A percentile compares a stretch with the other conserved stretches of the same genome.
Conservation (phyloP, 2,888 invertebrate genomes). For the Latrodectus hesperus region DNA sequence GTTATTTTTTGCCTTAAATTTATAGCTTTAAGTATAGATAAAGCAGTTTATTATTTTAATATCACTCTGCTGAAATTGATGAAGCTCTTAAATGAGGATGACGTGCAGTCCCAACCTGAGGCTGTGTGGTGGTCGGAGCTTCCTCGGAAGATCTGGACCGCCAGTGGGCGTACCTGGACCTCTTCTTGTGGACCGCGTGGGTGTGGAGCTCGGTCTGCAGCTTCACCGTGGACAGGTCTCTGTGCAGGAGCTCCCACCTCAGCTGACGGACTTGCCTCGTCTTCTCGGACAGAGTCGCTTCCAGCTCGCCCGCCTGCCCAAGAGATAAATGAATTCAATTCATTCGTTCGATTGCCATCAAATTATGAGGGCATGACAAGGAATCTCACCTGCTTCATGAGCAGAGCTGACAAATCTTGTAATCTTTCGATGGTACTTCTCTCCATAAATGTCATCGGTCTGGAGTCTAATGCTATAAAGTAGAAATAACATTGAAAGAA, state of each 20-base stretch:
- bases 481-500: background rate
- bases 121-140: slow-evolving; percentile 11
- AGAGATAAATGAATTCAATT: background rate
- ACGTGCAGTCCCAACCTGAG: too few relatives aligned
- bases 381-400: slow-evolving; percentile 59
- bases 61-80: too few relatives aligned
- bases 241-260: slow-evolving; percentile 60
- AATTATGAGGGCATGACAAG: background rate
- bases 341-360: background rate
- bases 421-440: slow-evolving; percentile 34
- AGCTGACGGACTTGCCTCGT: slow-evolving; percentile 57
- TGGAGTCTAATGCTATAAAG: slow-evolving; percentile 25
- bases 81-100: too few relatives aligned
- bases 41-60: too few relatives aligned
- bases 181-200: slow-evolving; percentile 43
- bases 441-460: slow-evolving; percentile 13
- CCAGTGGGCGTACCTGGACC: slow-evolving; percentile 59
- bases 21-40: too few relatives aligned
- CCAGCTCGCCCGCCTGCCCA: slow-evolving; percentile 44
- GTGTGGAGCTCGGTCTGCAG: slow-evolving; percentile 57
- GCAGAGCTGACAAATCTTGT: slow-evolving; percentile 61
- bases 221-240: slow-evolving; percentile 55
- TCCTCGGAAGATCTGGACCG: slow-evolving; percentile 57
- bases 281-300: slow-evolving; percentile 35
- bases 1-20: too few relatives aligned